Evolutionary conservation across 1,140 invertebrate genomes (phyloP), one percentile per base, ranked within the genome.

Genomic region (Spodoptera litura): DNA sequence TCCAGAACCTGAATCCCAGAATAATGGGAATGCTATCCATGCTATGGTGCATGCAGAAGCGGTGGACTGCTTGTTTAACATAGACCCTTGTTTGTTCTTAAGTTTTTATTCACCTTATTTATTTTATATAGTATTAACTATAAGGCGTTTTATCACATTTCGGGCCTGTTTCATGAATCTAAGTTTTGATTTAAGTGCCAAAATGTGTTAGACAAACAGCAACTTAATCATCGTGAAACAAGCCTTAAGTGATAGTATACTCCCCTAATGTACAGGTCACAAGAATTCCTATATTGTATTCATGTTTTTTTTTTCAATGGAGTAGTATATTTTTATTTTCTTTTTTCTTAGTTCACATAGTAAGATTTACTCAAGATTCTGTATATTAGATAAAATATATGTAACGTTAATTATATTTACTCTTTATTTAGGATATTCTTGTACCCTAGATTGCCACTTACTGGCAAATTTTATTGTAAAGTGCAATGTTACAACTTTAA

Each of bases 401-500:
- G n/a, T 64, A 49, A 49, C 49, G 38, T 49, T 13, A 64, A 64
- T n/a, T 64, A 20, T 66, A 66, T 66, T 66, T 66, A 66, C 62
- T 66, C 38, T 25, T 25, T 49, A 66, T 49, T 49, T 49, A 15
- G 38, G 62, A 38, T 66, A 66, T 66, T 49, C 15, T 66, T 66
- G 62, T 66, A 49, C n/a, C n/a, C 20, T 20, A 44, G 38, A 66
- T 11, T 11, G 38, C 15, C 9, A 20, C 20, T 49, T 12, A 13
- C 25, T 61, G 11, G 11, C 25, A 1, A 13, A 61, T 27, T 58
- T 12, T 59, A 13, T 35, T 66, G 62, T 66, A 51, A 25, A 49
- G 62, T 66, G 62, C 62, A 66, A 66, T 66, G 44, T 66, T 66
- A 4, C 15, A 51, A 66, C 62, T 66, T 20, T 64, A 64, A 64